phyloP scores from a whole-genome alignment of 2,797 vertebrate genomes.

The Pipistrellus kuhlii region DNA sequence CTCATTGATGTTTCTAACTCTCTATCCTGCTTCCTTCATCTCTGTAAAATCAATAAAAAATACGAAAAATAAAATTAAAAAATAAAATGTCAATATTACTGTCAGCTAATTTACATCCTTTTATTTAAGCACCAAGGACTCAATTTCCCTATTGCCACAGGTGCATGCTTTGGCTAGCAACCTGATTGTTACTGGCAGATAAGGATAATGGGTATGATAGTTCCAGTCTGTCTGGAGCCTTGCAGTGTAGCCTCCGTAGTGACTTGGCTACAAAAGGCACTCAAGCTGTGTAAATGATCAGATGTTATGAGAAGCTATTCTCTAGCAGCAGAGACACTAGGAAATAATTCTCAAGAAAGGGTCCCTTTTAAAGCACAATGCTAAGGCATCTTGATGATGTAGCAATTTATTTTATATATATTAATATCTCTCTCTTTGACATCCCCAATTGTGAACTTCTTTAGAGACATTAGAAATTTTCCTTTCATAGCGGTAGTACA shows the following conservation, averaged over 20 bases:
- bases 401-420: constrained; percentile 22
- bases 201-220: background rate
- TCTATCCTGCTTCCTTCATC: too few species aligned
- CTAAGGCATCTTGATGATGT: background rate
- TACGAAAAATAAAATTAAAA: too few species aligned
- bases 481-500: background rate
- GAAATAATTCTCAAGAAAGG: constrained; percentile 44
- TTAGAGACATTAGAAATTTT: background rate
- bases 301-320: constrained; percentile 39
- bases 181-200: constrained; percentile 22
- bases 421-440: background rate
- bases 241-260: background rate
- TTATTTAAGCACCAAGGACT: constrained; percentile 55
- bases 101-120: background rate
- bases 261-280: constrained; percentile 8
- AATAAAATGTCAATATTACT: background rate
- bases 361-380: background rate
- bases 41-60: too few species aligned
- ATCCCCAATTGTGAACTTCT: too few species aligned
- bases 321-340: constrained; percentile 29
- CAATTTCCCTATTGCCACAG: constrained; percentile 1
- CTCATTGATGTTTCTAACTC: too few species aligned
- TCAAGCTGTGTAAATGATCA: background rate
- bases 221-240: constrained; percentile 61
- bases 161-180: constrained; percentile 59